phyloP scores from a whole-genome alignment of 30 jellyfish, hydroid and myxozoan genomes.

The Haliclystus octoradiatus region DNA sequence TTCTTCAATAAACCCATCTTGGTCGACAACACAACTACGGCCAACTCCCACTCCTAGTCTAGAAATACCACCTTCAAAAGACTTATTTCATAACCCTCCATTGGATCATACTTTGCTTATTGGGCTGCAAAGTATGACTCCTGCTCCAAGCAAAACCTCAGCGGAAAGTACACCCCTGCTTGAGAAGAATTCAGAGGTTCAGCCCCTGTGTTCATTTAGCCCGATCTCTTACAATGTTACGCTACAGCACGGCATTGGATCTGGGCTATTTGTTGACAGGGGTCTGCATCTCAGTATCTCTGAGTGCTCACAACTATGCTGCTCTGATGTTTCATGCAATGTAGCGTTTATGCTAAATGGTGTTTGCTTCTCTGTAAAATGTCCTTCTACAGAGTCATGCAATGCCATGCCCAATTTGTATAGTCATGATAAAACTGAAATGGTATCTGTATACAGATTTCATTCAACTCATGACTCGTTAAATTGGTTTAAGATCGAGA shows the following conservation, averaged over 20 bases:
- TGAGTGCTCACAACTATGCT: conserved; percentile 77
- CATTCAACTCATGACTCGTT: too few relatives aligned
- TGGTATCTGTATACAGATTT: not conserved
- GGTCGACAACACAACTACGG: not conserved
- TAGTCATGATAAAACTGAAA: not conserved
- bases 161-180: not conserved
- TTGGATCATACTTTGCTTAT: not conserved
- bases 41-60: too few relatives aligned
- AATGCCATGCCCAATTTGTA: conserved; percentile 21
- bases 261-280: conserved; percentile 97
- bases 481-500: not conserved
- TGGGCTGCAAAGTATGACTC: not conserved
- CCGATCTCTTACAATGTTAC: conserved; percentile 99
- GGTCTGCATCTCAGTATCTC: conserved; percentile 65
- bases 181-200: conserved; percentile 11
- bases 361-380: conserved; percentile 70
- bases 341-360: conserved; percentile 97
- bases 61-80: not conserved
- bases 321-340: conserved; percentile 81
- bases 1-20: not conserved
- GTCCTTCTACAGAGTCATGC: conserved; percentile 54
- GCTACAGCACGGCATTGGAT: conserved; percentile 99
- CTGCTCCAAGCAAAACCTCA: not conserved
- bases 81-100: not conserved
- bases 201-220: conserved; percentile 99